Percentiles rank a stretch among this genome's conserved stretches.
Conservation (phyloP, 2,797 vertebrate genomes). For the Enoplosus armatus region DNA sequence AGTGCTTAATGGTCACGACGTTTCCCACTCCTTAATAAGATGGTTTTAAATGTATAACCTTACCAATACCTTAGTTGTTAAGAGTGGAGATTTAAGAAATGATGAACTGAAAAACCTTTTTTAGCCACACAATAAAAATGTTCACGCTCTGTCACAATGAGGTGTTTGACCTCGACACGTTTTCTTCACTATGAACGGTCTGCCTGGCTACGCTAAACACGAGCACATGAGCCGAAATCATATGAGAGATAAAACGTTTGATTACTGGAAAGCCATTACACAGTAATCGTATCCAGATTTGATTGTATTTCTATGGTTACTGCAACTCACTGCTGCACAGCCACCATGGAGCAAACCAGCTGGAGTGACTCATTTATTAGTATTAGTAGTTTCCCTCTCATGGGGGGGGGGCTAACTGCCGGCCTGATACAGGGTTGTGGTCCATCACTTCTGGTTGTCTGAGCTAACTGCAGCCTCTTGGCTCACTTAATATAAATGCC, state of each 20-base stretch:
- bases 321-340: slow-evolving; percentile 17
- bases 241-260: not conserved
- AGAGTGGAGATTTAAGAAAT: not conserved
- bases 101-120: not conserved
- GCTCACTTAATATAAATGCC: slow-evolving; percentile 51
- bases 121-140: not conserved
- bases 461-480: slow-evolving; percentile 47
- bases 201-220: not conserved
- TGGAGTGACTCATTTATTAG: slow-evolving; percentile 50
- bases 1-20: not conserved
- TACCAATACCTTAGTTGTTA: not conserved
- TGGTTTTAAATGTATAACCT: not conserved
- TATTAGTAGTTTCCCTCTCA: slow-evolving; percentile 36
- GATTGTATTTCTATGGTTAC: slow-evolving; percentile 17
- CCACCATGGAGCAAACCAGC: slow-evolving; percentile 36
- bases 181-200: not conserved
- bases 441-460: slow-evolving; percentile 53
- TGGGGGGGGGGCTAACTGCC: slow-evolving; percentile 31
- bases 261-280: not conserved
- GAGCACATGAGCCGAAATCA: not conserved
- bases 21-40: too few species aligned
- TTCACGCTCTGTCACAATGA: not conserved
- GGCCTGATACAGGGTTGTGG: slow-evolving; percentile 37
- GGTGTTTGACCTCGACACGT: not conserved
- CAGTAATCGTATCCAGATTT: slow-evolving; percentile 12